phyloP scores from a whole-genome alignment of 2,888 invertebrate species.

The Drosophila parthenogenetica region DNA sequence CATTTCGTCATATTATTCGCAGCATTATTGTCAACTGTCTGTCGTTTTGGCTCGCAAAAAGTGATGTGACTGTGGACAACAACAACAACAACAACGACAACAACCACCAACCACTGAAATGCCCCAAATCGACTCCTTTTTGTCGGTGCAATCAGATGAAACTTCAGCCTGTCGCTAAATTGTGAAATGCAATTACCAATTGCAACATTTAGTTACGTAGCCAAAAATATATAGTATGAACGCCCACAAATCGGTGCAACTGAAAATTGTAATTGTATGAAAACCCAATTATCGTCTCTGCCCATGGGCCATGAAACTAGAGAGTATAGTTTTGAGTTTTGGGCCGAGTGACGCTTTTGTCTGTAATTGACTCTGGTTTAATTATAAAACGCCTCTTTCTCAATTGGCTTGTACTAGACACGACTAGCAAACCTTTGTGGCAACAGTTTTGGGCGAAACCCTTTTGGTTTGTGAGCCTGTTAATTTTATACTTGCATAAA shows the following conservation, averaged over 20 bases:
- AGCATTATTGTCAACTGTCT: constrained; percentile 81
- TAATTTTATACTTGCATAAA: constrained; percentile 76
- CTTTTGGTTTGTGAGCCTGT: constrained; percentile 53
- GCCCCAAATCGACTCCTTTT: constrained; percentile 32
- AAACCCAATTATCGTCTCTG: constrained; percentile 74
- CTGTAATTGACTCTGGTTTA: constrained; percentile 82
- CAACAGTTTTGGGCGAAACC: constrained; percentile 36
- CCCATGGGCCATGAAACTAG: constrained; percentile 46
- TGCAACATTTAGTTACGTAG: constrained; percentile 33
- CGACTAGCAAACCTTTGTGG: constrained; percentile 50
- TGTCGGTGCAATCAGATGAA: constrained; percentile 68
- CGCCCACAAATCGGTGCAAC: constrained; percentile 42
- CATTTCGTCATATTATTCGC: constrained; percentile 83
- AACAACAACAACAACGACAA: not conserved
- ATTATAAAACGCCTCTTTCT: constrained; percentile 80
- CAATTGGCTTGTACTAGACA: constrained; percentile 47
- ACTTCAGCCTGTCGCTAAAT: constrained; percentile 63
- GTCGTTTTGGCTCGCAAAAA: constrained; percentile 60
- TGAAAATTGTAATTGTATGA: constrained; percentile 70
- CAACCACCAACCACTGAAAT: not conserved
- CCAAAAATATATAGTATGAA: constrained; percentile 31
- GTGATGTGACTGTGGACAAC: constrained; percentile 48
- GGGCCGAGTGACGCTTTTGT: constrained; percentile 77
- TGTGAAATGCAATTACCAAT: constrained; percentile 76
- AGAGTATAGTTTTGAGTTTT: constrained; percentile 2